A percentile compares a stretch with the other conserved stretches of the same genome.
These are phyloP conservation scores for Sceloporus tristichus DNA, from an alignment of 2,113 vertebrate species.

Conservation along the genomic window DNA sequence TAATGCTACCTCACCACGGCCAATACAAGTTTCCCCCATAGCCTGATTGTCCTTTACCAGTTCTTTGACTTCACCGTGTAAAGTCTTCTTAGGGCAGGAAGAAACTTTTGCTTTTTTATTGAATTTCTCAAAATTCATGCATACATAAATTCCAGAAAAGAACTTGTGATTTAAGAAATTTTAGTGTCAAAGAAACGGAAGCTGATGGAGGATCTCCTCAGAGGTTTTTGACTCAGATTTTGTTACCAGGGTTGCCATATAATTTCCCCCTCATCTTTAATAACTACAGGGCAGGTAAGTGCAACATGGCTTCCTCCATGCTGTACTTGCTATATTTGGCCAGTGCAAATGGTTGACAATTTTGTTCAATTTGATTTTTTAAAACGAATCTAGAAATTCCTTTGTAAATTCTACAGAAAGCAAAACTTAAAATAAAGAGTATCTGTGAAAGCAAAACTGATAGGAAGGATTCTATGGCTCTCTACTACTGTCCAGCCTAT, in stretches of 20 bases:
- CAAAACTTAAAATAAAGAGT: not conserved
- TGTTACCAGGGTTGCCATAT: no score
- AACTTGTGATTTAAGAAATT: no score
- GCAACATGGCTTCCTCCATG: not conserved
- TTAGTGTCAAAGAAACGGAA: no score
- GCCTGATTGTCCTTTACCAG: no score
- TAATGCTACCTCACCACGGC: not conserved
- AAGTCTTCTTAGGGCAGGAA: not conserved
- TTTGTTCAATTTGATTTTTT: not conserved
- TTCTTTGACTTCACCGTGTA: not conserved
- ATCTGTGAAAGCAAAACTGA: not conserved
- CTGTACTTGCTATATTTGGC: not conserved
- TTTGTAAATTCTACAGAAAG: not conserved
- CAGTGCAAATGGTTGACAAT: not conserved
- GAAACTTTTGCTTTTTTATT: no score
- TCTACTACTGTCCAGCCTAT: not conserved
- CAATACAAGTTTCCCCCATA: not conserved
- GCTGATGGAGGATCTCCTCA: no score
- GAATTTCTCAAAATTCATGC: no score
- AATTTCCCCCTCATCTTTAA: not conserved
- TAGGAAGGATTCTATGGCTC: not conserved
- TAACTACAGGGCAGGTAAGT: not conserved
- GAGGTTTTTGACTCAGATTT: no score
- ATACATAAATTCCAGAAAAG: no score
- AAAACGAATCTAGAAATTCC: not conserved